Evolutionary conservation across 2,797 vertebrate species (phyloP).

Genomic region (Nannoperca australis): DNA sequence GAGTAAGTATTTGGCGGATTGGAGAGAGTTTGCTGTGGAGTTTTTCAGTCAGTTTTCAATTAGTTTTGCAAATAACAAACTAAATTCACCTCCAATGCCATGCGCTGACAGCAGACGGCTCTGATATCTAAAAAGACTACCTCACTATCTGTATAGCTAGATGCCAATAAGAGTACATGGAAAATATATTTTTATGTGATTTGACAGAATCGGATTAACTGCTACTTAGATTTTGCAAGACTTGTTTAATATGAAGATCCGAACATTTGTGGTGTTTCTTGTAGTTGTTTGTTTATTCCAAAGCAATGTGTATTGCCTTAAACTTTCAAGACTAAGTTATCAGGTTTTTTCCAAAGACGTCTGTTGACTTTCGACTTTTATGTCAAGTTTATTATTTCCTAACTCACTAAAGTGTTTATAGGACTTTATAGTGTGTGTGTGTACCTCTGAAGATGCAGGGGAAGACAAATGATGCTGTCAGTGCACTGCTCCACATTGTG

Average conservation of each 20-base stretch:
- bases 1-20: neutral
- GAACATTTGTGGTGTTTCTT: constrained; percentile 6
- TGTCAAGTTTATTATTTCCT: constrained; percentile 43
- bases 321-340: constrained; percentile 21
- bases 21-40: neutral
- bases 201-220: neutral
- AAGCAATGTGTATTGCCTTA: neutral
- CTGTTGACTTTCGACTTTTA: constrained; percentile 31
- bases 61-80: constrained; percentile 2
- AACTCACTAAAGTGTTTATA: constrained; percentile 50
- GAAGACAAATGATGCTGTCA: constrained; percentile 75
- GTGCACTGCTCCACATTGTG: constrained; percentile 38
- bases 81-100: neutral
- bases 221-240: neutral
- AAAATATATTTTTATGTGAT: neutral
- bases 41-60: constrained; percentile 13
- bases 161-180: neutral
- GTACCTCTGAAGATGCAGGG: constrained; percentile 36
- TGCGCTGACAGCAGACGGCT: neutral
- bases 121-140: neutral
- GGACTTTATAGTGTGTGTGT: constrained; percentile 23
- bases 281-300: constrained; percentile 15
- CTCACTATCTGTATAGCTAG: neutral
- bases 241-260: neutral
- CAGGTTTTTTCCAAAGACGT: neutral